phyloP scores from a whole-genome alignment of 1,140 invertebrate species.

The Zophobas morio region DNA sequence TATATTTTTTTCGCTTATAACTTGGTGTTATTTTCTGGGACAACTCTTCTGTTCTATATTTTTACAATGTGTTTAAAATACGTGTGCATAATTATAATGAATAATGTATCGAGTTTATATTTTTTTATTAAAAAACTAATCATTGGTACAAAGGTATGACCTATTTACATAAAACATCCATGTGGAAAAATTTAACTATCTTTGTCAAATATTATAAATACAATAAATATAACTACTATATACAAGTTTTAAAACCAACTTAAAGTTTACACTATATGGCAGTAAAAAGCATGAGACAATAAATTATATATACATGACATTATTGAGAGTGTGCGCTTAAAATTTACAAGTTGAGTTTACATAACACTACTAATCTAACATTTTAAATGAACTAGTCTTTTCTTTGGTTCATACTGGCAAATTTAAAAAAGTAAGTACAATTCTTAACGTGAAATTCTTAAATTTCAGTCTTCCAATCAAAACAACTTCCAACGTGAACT shows the following conservation, averaged over 20 bases:
- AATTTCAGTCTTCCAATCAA: slow-evolving; percentile 40
- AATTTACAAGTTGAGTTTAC: slow-evolving; percentile 26
- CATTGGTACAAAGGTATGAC: slow-evolving; percentile 62
- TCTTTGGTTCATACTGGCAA: slow-evolving; percentile 63
- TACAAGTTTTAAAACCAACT: slow-evolving; percentile 48
- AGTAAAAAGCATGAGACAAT: slow-evolving; percentile 46
- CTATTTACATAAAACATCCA: slow-evolving; percentile 55
- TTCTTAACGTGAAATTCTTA: neutral
- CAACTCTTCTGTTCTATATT: too few species aligned
- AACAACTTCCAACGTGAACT: slow-evolving; percentile 17
- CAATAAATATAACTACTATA: slow-evolving; percentile 51
- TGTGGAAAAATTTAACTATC: slow-evolving; percentile 47
- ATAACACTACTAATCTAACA: slow-evolving; percentile 37
- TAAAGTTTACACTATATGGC: slow-evolving; percentile 49
- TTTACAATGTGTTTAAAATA: neutral
- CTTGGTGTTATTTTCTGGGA: too few species aligned
- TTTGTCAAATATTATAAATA: slow-evolving; percentile 51
- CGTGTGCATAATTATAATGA: neutral
- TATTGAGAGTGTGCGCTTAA: slow-evolving; percentile 40
- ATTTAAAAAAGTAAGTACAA: slow-evolving; percentile 17
- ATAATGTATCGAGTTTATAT: neutral
- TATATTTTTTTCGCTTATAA: too few species aligned
- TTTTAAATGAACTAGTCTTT: slow-evolving; percentile 60
- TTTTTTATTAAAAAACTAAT: slow-evolving; percentile 62
- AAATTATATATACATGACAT: slow-evolving; percentile 44